Evolutionary conservation across 2,113 vertebrate genomes (phyloP), one percentile per base, ranked within the genome.

Genomic region (Rana temporaria): DNA sequence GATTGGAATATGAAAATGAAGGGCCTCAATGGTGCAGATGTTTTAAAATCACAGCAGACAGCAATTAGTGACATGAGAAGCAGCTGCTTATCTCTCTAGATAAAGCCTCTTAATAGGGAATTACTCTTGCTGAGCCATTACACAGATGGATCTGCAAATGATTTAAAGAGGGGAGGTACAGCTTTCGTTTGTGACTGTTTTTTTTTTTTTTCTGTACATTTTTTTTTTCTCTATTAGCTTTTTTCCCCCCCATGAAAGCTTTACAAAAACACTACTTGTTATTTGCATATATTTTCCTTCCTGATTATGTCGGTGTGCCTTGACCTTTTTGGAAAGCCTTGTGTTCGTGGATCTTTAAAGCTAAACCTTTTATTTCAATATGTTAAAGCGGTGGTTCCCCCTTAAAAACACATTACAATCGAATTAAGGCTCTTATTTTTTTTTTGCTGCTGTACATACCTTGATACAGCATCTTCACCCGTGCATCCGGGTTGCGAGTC

Each of bases 1-100:
- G 93, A 94, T 94, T 95, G 94, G 91, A 94, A 94, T 94, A 94
- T 93, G 93, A 93, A 95, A 94, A 93, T 93, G 90, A 92, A 92
- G 89, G 90, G 87, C 90, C 42, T 92, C 92, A 93, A 92, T 93
- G 86, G 91, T 92, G 91, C 93, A 94, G 92, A 94, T 94, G 92
- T 94, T 93, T 94, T 93, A 94, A 93, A 94, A 94, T 93, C 93
- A 92, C 92, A 95, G 92, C 93, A 94, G 92, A 91, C 90, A 92
- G 89, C 93, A 95, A 94, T 93, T 94, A 95, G 92, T 92, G 92
- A 92, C 92, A 91, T 88, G 89, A 90, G 91, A 94, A 91, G 89
- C 94, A 94, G 94, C 92, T 94, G 94, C 94, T 94, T 94, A 94
- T 94, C 93, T 93, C 90, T 91, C 89, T 89, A 93, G 92, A 95